phyloP scores from a whole-genome alignment of 2,113 vertebrate genomes.

The Neotoma lepida region DNA sequence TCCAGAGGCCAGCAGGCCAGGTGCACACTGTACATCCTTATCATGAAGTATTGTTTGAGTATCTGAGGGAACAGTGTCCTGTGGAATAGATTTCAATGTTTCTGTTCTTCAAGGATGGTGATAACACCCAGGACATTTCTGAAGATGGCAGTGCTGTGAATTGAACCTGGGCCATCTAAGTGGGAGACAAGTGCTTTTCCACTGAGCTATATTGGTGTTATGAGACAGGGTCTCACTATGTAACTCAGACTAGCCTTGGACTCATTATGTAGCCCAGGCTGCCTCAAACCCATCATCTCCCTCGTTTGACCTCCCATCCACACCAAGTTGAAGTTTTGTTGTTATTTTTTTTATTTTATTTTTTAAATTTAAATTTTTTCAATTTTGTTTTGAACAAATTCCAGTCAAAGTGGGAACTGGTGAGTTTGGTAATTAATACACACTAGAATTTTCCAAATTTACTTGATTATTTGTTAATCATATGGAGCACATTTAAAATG shows the following conservation, averaged over 20 bases:
- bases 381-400: neutral
- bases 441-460: neutral
- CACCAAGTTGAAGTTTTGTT: neutral
- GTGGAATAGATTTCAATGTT: neutral
- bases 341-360: neutral
- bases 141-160: neutral
- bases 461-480: neutral
- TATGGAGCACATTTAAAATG: neutral
- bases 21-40: neutral
- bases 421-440: neutral
- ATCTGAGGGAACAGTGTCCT: neutral
- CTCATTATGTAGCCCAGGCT: neutral
- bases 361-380: no score
- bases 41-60: neutral
- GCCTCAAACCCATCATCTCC: neutral
- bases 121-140: neutral
- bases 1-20: neutral
- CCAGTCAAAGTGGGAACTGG: neutral
- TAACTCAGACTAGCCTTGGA: neutral
- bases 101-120: neutral
- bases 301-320: neutral
- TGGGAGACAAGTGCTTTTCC: neutral
- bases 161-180: neutral
- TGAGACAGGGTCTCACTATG: neutral
- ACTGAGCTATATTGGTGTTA: neutral